Evolutionary conservation across 30 jellyfish, hydroid and myxozoan genomes (phyloP).

Genomic region (Aurelia aurita): DNA sequence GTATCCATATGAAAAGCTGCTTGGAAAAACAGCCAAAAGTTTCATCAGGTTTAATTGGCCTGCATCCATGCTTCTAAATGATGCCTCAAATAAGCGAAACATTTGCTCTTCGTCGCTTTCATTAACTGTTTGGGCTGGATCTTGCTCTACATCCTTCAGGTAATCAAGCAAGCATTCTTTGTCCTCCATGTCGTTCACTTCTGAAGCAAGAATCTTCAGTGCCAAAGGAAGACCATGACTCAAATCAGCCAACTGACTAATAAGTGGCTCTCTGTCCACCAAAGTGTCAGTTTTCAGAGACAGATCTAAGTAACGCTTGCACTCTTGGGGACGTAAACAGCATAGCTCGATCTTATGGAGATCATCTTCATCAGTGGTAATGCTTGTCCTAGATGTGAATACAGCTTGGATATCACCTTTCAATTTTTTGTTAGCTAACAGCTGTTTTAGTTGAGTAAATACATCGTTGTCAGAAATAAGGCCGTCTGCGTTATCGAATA

Average conservation of each 20-base stretch:
- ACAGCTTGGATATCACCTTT: constrained; percentile 3
- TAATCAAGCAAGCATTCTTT: constrained; percentile 13
- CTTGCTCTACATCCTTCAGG: background rate
- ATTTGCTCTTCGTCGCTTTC: background rate
- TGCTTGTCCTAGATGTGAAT: too few species aligned
- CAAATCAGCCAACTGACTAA: background rate
- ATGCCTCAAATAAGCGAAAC: background rate
- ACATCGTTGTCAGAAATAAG: background rate
- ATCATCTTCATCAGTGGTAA: too few species aligned
- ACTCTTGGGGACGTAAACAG: background rate
- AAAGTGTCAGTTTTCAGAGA: background rate
- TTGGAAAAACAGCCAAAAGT: constrained; percentile 48
- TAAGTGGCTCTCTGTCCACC: background rate
- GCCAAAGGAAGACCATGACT: constrained; percentile 37
- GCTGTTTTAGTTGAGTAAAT: background rate
- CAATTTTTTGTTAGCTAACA: background rate
- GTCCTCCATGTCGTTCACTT: background rate
- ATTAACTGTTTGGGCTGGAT: constrained; percentile 1
- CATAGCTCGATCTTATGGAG: background rate
- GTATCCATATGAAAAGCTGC: constrained; percentile 20
- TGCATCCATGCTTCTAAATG: background rate
- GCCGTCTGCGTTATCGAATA: constrained; percentile 39
- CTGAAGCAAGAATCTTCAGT: constrained; percentile 6
- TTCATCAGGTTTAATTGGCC: constrained; percentile 2
- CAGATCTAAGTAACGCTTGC: background rate